Percentiles rank a stretch among this genome's conserved stretches.
phyloP scores from a whole-genome alignment of 2,113 vertebrate species.

The Sapajus apella region DNA sequence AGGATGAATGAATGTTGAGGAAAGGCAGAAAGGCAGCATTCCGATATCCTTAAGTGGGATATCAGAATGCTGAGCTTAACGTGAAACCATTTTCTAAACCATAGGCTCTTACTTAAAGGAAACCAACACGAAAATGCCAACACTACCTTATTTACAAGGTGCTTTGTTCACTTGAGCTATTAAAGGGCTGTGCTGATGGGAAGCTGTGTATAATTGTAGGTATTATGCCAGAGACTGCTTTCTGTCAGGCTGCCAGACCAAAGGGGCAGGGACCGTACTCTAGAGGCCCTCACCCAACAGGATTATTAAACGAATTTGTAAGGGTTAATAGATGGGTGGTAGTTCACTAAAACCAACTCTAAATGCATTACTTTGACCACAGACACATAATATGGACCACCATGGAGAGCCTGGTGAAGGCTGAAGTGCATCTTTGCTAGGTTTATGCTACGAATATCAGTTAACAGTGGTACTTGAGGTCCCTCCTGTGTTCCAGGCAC shows the following conservation, averaged over 20 bases:
- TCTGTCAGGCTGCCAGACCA: conserved; percentile 57
- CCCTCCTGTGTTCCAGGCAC: accelerated
- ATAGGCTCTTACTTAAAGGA: conserved; percentile 14
- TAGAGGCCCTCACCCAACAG: conserved; percentile 39
- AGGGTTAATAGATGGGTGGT: conserved; percentile 40
- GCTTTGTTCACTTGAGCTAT: conserved; percentile 6
- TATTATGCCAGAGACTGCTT: background rate
- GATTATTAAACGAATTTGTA: conserved; percentile 57
- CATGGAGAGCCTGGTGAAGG: background rate
- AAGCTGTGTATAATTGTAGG: background rate
- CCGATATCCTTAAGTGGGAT: background rate
- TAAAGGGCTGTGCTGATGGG: background rate
- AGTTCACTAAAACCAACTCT: conserved; percentile 4
- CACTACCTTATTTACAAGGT: conserved; percentile 36
- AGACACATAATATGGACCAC: background rate
- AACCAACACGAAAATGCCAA: conserved; percentile 2
- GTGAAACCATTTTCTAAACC: background rate
- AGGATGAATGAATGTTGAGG: background rate
- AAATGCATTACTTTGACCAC: conserved; percentile 29
- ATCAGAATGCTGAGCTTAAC: background rate
- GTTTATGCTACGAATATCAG: accelerated
- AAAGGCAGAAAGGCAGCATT: background rate
- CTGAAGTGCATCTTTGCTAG: background rate
- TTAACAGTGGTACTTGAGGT: background rate
- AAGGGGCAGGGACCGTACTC: background rate